Conservation (phyloP, 1,140 invertebrate species). For the Mizuhopecten yessoensis region DNA sequence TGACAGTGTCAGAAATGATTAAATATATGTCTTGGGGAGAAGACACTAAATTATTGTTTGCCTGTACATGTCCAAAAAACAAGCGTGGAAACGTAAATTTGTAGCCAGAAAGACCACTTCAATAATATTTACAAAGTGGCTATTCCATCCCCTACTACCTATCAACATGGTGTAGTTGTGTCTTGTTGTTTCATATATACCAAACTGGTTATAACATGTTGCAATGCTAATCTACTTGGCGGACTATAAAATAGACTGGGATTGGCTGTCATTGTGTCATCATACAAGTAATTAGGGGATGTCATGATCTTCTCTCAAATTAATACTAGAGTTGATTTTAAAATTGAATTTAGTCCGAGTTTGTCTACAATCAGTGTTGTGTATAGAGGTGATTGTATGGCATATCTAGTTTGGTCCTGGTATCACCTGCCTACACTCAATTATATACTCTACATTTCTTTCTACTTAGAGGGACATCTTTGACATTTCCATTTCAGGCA, state of each 20-base stretch:
- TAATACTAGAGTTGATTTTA: neutral
- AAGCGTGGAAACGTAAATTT: no score
- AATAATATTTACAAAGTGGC: neutral
- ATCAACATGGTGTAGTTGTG: neutral
- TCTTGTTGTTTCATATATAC: neutral
- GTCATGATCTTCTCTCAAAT: neutral
- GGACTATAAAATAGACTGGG: neutral
- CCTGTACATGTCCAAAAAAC: no score
- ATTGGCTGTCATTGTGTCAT: neutral
- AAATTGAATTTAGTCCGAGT: neutral
- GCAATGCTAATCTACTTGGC: neutral
- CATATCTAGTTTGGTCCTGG: neutral
- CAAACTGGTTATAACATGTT: neutral
- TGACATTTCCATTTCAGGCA: constrained; percentile 11
- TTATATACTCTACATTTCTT: neutral
- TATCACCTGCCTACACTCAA: neutral
- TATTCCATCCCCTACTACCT: neutral
- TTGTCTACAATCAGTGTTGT: neutral
- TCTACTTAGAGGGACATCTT: neutral
- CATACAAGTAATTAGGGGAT: neutral
- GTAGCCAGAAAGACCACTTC: neutral
- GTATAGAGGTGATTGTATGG: no score
- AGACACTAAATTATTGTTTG: no score
- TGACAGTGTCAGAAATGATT: no score
- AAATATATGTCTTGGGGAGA: no score